Conservation (phyloP, 2,888 invertebrate genomes). For the Sepiola atlantica region DNA sequence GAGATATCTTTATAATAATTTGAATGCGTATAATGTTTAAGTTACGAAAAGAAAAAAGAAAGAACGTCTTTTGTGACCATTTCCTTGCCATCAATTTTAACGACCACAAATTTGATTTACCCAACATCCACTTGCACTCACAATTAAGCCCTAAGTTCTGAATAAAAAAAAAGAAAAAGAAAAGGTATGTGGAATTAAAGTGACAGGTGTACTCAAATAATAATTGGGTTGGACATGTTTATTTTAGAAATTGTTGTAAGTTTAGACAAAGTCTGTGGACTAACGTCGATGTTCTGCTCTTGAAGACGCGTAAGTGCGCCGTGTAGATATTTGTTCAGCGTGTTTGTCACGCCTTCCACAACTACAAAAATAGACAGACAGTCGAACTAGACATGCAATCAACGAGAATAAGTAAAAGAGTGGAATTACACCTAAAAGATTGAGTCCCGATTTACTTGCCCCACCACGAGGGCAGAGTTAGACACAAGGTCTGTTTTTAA, state of each 20-base stretch:
- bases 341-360: conserved; percentile 15
- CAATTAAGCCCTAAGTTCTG: not conserved
- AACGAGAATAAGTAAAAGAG: not conserved
- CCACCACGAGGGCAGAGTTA: too few species aligned
- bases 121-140: not conserved
- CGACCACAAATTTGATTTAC: not conserved
- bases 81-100: not conserved
- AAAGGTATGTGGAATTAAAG: not conserved
- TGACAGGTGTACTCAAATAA: conserved; percentile 22
- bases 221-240: not conserved
- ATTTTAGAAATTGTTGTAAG: not conserved
- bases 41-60: too few species aligned
- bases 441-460: too few species aligned
- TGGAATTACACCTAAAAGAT: not conserved
- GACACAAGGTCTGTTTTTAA: too few species aligned
- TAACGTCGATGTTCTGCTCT: not conserved
- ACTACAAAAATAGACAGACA: not conserved
- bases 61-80: not conserved
- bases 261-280: conserved; percentile 23
- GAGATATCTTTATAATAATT: too few species aligned
- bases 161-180: too few species aligned
- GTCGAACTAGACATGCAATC: not conserved
- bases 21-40: too few species aligned
- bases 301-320: not conserved
- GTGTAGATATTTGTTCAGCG: not conserved